Percentiles rank a stretch among this genome's conserved stretches.
Conservation (phyloP, 2,797 vertebrate genomes). For the Lepilemur ruficaudatus region DNA sequence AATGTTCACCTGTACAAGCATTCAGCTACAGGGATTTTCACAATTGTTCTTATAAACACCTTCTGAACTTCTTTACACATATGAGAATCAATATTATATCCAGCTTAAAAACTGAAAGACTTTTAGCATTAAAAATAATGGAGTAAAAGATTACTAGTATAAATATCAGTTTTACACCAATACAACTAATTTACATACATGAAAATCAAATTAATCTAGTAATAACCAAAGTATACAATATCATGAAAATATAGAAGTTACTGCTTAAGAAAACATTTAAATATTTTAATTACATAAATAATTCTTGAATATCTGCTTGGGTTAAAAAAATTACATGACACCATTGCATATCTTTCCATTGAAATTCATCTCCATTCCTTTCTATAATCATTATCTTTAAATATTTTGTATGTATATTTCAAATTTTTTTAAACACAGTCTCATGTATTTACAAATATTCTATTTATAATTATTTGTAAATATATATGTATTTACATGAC, state of each 20-base stretch:
- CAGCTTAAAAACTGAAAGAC: background rate
- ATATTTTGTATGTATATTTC: background rate
- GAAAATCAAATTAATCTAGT: conserved; percentile 1
- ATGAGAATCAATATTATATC: background rate
- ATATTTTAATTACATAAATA: background rate
- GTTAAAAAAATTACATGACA: background rate
- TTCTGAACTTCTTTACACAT: background rate
- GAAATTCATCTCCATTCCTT: background rate
- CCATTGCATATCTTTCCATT: background rate
- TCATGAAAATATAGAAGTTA: background rate
- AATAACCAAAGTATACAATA: background rate
- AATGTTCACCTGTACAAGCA: background rate
- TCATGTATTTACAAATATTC: background rate
- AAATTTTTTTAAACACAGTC: background rate
- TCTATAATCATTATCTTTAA: background rate
- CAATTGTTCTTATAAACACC: background rate
- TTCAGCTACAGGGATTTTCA: background rate
- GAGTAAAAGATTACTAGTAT: background rate
- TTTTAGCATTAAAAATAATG: background rate
- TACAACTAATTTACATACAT: background rate
- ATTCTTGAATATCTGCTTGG: background rate
- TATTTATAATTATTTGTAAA: background rate
- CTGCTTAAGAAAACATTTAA: background rate
- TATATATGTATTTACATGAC: background rate
- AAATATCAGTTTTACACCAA: background rate